Conservation (phyloP, 1,140 invertebrate genomes). For the Drosophila burlai region DNA sequence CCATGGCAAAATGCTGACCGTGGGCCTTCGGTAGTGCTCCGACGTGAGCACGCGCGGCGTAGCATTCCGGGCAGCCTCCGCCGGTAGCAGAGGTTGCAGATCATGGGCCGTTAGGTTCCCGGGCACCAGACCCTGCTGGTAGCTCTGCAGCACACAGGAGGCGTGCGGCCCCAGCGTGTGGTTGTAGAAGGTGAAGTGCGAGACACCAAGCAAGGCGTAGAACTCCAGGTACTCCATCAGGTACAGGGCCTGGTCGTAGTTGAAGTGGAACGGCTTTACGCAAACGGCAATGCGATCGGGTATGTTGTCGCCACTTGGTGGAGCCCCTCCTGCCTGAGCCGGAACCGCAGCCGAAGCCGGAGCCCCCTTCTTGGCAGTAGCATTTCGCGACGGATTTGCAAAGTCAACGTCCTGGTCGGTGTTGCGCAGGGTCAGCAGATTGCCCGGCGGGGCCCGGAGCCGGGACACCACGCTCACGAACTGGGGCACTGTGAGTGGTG, state of each 20-base stretch:
- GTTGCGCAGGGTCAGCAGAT: conserved; percentile 87
- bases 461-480: conserved; percentile 89
- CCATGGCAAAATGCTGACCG: conserved; percentile 95
- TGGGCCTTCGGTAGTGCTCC: conserved; percentile 85
- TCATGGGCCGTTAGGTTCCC: conserved; percentile 70
- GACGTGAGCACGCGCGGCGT: conserved; percentile 63
- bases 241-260: conserved; percentile 93
- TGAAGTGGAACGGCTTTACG: conserved; percentile 96
- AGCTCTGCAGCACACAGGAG: conserved; percentile 91
- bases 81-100: conserved; percentile 53
- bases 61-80: conserved; percentile 53
- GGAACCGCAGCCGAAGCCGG: background rate
- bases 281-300: conserved; percentile 93
- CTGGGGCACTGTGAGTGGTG: conserved; percentile 87
- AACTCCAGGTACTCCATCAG: conserved; percentile 97
- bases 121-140: conserved; percentile 86
- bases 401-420: conserved; percentile 86
- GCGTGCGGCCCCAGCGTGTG: conserved; percentile 93
- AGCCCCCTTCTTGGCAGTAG: conserved; percentile 5
- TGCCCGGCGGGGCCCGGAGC: conserved; percentile 87
- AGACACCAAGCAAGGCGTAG: conserved; percentile 93
- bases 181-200: conserved; percentile 97
- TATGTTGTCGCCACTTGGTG: conserved; percentile 75
- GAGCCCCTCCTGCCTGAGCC: conserved; percentile 16
- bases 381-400: background rate